These are phyloP conservation scores for Eupithecia pulchellata DNA, from an alignment of 2,888 invertebrate species.

Conservation along the genomic window DNA sequence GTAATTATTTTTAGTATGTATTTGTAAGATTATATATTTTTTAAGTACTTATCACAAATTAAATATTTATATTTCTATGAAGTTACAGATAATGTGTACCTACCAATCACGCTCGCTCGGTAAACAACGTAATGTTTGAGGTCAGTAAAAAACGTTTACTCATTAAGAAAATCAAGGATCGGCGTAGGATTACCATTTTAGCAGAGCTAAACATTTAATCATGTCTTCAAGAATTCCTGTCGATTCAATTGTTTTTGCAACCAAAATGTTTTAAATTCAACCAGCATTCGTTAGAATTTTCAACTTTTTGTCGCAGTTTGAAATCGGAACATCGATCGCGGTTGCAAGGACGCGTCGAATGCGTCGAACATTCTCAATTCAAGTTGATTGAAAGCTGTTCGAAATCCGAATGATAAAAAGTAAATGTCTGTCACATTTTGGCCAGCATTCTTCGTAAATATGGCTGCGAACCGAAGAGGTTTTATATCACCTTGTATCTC, in stretches of 20 bases:
- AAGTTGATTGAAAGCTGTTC: slow-evolving; percentile 64
- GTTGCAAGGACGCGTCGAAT: slow-evolving; percentile 48
- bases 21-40: too few relatives aligned
- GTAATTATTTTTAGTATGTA: too few relatives aligned
- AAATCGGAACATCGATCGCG: slow-evolving; percentile 43
- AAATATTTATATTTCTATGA: too few relatives aligned
- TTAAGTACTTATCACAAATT: too few relatives aligned
- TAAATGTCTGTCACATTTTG: slow-evolving; percentile 57
- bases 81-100: too few relatives aligned
- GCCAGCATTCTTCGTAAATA: slow-evolving; percentile 52
- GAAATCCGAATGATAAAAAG: slow-evolving; percentile 56
- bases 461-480: slow-evolving; percentile 56
- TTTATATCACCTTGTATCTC: slow-evolving; percentile 56
- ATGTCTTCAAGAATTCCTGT: slow-evolving; percentile 28
- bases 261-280: slow-evolving; percentile 40
- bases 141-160: not conserved
- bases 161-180: not conserved
- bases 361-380: slow-evolving; percentile 51
- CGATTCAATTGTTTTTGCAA: slow-evolving; percentile 30
- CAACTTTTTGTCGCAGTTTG: slow-evolving; percentile 42
- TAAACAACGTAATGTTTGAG: not conserved
- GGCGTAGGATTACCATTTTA: not conserved
- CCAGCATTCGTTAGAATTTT: slow-evolving; percentile 44
- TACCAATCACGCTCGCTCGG: too few relatives aligned
- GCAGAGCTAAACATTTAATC: slow-evolving; percentile 27